phyloP scores from a whole-genome alignment of 2,113 vertebrate genomes.

The Tetraodon nigroviridis region DNA sequence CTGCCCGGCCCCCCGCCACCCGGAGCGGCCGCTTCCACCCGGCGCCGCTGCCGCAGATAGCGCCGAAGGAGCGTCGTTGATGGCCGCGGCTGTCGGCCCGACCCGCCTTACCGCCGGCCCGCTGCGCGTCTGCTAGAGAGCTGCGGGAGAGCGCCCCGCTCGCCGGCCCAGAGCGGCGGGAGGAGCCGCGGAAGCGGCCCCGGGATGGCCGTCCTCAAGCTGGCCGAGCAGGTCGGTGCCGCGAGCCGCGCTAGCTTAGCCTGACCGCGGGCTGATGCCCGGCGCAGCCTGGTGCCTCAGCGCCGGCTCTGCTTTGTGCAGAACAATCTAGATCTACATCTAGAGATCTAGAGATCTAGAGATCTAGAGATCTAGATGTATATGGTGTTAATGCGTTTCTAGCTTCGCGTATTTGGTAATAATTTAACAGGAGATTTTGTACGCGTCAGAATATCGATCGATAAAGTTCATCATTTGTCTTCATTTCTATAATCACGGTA shows the following conservation, averaged over 20 bases:
- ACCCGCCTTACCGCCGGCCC: slow-evolving; percentile 50
- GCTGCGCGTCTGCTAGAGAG: slow-evolving; percentile 13
- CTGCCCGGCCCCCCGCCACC: slow-evolving; percentile 40
- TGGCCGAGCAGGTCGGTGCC: slow-evolving; percentile 75
- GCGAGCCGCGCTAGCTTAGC: slow-evolving; percentile 50
- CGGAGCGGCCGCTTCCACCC: slow-evolving; percentile 41
- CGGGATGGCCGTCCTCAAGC: slow-evolving; percentile 79
- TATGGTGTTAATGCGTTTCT: too few species aligned
- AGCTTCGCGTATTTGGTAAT: too few species aligned
- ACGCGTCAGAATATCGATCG: too few species aligned
- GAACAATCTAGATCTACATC: too few species aligned
- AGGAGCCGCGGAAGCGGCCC: not conserved
- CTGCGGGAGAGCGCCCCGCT: slow-evolving; percentile 7
- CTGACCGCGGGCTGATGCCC: too few species aligned
- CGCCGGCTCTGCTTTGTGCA: not conserved
- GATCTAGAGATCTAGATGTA: too few species aligned
- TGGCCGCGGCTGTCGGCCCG: slow-evolving; percentile 55
- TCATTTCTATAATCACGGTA: too few species aligned
- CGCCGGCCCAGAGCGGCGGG: not conserved
- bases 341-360: too few species aligned
- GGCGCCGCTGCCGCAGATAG: slow-evolving; percentile 53
- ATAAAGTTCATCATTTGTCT: too few species aligned
- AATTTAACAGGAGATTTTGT: too few species aligned
- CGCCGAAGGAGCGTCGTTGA: slow-evolving; percentile 54
- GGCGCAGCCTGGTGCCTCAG: too few species aligned